Conservation (phyloP, 2,888 invertebrate genomes). For the Nemurella pictetii region DNA sequence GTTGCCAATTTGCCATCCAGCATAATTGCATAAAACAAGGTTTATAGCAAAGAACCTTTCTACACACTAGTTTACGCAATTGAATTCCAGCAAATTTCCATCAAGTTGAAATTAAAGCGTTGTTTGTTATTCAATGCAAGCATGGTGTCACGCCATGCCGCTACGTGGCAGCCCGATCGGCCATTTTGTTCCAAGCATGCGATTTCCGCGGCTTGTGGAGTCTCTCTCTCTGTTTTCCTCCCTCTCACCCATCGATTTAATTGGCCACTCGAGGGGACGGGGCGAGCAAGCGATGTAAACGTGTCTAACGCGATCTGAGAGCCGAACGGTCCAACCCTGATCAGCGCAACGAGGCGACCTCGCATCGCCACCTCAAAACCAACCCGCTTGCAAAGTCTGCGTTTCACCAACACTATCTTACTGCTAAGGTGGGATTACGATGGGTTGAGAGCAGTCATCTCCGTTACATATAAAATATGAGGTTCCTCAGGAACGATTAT, state of each 20-base stretch:
- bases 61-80: neutral
- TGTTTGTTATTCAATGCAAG: neutral
- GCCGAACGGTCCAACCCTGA: neutral
- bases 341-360: neutral
- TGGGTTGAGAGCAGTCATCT: too few species aligned
- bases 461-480: too few species aligned
- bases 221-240: too few species aligned
- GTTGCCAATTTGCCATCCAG: neutral
- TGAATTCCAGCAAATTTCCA: neutral
- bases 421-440: too few species aligned
- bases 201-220: neutral
- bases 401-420: too few species aligned
- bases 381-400: too few species aligned
- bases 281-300: neutral
- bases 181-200: neutral
- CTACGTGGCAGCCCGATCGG: neutral
- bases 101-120: neutral
- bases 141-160: neutral
- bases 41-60: neutral
- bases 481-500: too few species aligned
- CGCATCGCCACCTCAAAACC: too few species aligned
- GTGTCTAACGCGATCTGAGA: neutral
- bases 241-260: neutral
- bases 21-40: neutral
- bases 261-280: neutral